Base-by-base conservation (phyloP, 35 echinoderm and acorn worm genomes). In the Apostichopus californicus region DNA sequence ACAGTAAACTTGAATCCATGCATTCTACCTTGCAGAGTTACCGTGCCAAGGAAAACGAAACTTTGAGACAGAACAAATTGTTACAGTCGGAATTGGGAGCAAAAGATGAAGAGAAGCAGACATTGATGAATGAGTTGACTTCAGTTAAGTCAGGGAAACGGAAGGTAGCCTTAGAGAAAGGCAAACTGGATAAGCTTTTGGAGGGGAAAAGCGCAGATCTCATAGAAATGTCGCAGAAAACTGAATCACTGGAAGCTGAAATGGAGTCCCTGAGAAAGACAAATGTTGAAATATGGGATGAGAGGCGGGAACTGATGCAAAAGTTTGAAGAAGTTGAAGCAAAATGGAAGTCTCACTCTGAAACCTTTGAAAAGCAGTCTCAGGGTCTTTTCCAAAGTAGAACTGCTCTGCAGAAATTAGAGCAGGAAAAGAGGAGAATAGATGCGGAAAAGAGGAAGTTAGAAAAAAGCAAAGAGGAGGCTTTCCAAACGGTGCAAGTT, bases 391-490 rank as follows among this genome's bases (percentile, higher is more conserved):
- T 3, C 14, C 28, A 17, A 26, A 15, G 58, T 4, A 77, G 21
- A 54, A 73, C 15, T 17, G 23, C n/a, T 6, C 54, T 79, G 55
- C 77, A 79, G 53, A 77, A 54, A 54, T 10, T 24, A 56, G 54
- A 91, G 53, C 13, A 57, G 3, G 72, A 78, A 9, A 59, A 24
- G 89, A 91, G 53, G 34, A 77, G 15, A 5, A 6, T 91, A 12
- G 89, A 91, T 14, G 20, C 46, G 22, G 89, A 91, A 26, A 91
- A 79, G 17, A 54, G 23, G 22, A 79, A 91, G 52, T 15, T 79
- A 21, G 70, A 91, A 14, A 91, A 79, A 73, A 91, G 71, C 56
- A 77, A 91, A 28, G 72, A 91, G 54, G 89, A 91, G 77, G 71
- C 89, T 18, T 91, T 91, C 26, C 89, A 91, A 13, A 91, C 71